phyloP scores from a whole-genome alignment of 2,888 invertebrate species.

The Aproaerema taeniolella region DNA sequence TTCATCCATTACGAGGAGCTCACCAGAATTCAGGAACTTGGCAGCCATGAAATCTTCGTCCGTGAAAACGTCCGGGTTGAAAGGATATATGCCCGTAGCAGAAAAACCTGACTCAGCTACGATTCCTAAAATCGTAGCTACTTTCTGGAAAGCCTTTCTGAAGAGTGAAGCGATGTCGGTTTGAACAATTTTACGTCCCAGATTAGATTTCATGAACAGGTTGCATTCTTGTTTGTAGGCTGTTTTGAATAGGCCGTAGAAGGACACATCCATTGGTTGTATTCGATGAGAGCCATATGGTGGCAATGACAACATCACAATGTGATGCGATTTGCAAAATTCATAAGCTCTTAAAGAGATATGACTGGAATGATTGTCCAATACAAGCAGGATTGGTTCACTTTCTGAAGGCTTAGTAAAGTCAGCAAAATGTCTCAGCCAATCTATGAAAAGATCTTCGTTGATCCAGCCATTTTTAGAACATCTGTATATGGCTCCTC shows the following conservation, averaged over 20 bases:
- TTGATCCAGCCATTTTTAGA: constrained; percentile 22
- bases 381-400: constrained; percentile 25
- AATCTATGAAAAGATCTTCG: constrained; percentile 16
- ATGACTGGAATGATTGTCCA: constrained; percentile 32
- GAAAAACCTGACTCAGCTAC: constrained; percentile 13
- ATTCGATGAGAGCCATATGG: constrained; percentile 26
- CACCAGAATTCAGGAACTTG: constrained; percentile 15
- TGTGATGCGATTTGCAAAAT: constrained; percentile 22
- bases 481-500: constrained; percentile 30
- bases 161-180: constrained; percentile 14
- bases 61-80: constrained; percentile 23
- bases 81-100: constrained; percentile 14
- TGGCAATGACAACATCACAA: constrained; percentile 24
- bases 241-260: constrained; percentile 17
- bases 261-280: constrained; percentile 26
- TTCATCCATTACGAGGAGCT: constrained; percentile 21
- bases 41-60: constrained; percentile 19
- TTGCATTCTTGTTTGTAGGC: constrained; percentile 14
- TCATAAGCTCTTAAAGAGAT: constrained; percentile 24
- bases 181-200: constrained; percentile 10
- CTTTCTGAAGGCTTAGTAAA: constrained; percentile 21
- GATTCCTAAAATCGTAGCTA: constrained; percentile 12
- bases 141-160: constrained; percentile 13
- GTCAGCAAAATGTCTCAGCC: constrained; percentile 32
- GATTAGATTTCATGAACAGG: no score